phyloP scores from a whole-genome alignment of 2,888 invertebrate species.

The Elysia crispata region DNA sequence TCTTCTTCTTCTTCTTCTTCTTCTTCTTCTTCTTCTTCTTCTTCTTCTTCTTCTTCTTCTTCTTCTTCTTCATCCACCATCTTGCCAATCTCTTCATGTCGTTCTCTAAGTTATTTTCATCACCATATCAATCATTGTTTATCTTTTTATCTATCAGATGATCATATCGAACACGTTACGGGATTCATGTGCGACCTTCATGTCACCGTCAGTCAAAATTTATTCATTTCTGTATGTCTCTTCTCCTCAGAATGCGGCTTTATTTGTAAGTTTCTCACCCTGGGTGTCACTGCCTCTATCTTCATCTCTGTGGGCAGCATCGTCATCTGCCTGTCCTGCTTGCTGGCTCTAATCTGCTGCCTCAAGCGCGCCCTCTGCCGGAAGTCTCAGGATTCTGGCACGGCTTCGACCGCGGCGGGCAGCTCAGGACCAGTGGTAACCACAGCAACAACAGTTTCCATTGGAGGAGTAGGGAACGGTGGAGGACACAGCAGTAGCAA shows the following conservation, averaged over 20 bases:
- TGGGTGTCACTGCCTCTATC: slow-evolving; percentile 75
- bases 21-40: background rate
- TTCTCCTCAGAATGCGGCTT: slow-evolving; percentile 61
- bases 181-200: too few species aligned
- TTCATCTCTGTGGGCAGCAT: slow-evolving; percentile 75
- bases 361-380: slow-evolving; percentile 70
- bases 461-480: slow-evolving; percentile 55
- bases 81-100: background rate
- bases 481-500: background rate
- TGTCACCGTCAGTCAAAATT: too few species aligned
- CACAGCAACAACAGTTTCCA: slow-evolving; percentile 58
- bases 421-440: slow-evolving; percentile 53
- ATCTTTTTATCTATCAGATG: too few species aligned
- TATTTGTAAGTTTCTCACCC: slow-evolving; percentile 67
- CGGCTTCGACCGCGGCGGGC: slow-evolving; percentile 50
- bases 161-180: too few species aligned
- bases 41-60: slow-evolving; percentile 10
- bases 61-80: background rate
- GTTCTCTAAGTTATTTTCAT: slow-evolving; percentile 17
- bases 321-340: slow-evolving; percentile 71
- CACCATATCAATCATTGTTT: too few species aligned
- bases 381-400: slow-evolving; percentile 56
- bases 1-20: background rate
- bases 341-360: slow-evolving; percentile 73
- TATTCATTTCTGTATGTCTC: slow-evolving; percentile 49